Base-by-base conservation (phyloP, 2,888 invertebrate species). In the Stegophylla sp. region DNA sequence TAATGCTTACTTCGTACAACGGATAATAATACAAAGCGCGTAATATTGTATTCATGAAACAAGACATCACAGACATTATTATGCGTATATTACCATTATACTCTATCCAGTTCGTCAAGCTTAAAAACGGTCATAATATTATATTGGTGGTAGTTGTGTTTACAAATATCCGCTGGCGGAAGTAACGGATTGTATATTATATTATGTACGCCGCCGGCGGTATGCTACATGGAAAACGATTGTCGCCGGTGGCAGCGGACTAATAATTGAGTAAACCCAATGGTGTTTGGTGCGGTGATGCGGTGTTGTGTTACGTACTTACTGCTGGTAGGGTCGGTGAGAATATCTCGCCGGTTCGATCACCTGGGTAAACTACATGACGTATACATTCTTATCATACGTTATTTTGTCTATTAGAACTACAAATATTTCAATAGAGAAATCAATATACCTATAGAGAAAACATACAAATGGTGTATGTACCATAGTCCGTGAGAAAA, bases 291-390 rank as follows among this genome's bases (percentile, higher is more conserved):
- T 7, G 34, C 7, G 10, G 9, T 45, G 23, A 9, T 20, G 23
- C 10, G 9, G n/a, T 12, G 43, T 66, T 1, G 64, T 12, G 41
- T n/a, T n/a, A n/a, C n/a, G n/a, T n/a, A n/a, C n/a, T n/a, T n/a
- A n/a, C n/a, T n/a, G n/a, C n/a, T n/a, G n/a, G n/a, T n/a, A n/a
- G 17, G 3, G 43, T 45, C 43, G 66, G 45, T 67, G 66, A 67
- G 45, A 67, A 67, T 45, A 67, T 67, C 43, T 45, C 66, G 17
- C 23, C 17, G 26, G 17, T 23, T 23, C 43, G 26, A 20, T 23
- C 66, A 66, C 45, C 17, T 67, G 66, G 17, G 45, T 26, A 45
- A 67, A 67, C 26, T 67, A 67, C 34, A 34, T 26, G 26, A 67
- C 28, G 1, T 5, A 28, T 56, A 12, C 56, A 56, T 45, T 12